Base-by-base conservation (phyloP, 2,797 vertebrate genomes). In the Ceryle rudis region DNA sequence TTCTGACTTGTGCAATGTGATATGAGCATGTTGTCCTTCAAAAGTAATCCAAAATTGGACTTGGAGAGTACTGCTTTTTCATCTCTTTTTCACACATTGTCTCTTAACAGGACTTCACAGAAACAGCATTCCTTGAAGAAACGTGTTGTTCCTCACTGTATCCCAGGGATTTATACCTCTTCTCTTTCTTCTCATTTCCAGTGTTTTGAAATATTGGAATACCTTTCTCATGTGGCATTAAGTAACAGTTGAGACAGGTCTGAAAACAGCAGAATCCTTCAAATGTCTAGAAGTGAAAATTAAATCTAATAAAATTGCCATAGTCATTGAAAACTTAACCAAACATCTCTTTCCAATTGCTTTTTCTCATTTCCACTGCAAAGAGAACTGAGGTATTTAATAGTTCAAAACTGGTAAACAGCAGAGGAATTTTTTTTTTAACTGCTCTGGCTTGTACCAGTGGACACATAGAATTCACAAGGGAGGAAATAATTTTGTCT, bases 1-100 rank as follows among this genome's bases (percentile, higher is more conserved):
- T 70, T 93, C 74, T 90, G 81, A 91, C 31, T 79, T 67, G 51
- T 85, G 74, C 54, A 62, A 3, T 58, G 54, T 81, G 70, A 81
- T 86, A 72, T 28, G 37, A 65, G 66, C 62, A 57, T 55, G 66
- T 72, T 81, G 58, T n/a, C 78, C 78, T 79, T 90, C 21, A 37
- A 77, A 90, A 93, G 51, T 35, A 87, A 94, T 79, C 74, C 74
- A 87, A 55, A 93, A 90, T 19, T 81, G 81, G 64, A 42, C 10
- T 52, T 52, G 60, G n/a, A 90, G 57, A 44, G 79, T 91, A 29
- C 54, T 84, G 58, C 39, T 84, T 81, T 79, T 91, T 17, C 42
- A 51, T 55, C 52, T 64, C 55, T 78, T 90, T 86, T 94, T 96
- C 60, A 60, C 78, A 86, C 31, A 4, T 73, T 92, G 15, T 88